Base-by-base conservation (phyloP, 2,888 invertebrate species). In the Clepsis dumicolana region DNA sequence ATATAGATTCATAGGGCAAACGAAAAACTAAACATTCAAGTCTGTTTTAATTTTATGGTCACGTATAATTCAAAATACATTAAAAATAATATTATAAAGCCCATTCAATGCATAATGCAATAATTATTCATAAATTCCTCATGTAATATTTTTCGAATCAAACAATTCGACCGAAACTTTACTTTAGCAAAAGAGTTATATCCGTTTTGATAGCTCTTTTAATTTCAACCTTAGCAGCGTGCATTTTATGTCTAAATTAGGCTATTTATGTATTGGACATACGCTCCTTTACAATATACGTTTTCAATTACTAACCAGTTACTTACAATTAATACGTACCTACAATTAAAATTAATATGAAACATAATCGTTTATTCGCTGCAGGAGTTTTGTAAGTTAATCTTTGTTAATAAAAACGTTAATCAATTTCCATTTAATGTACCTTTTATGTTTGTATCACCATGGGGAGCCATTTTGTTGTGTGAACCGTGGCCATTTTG, bases 331-430 rank as follows among this genome's bases (percentile, higher is more conserved):
- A 50, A 63, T 38, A 57, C 41, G 35, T 48, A 67, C 41, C 25
- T 48, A 67, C 50, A 29, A 67, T 63, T 56, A 67, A 56, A 62
- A 57, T 67, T 38, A 63, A 57, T 56, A 63, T 67, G 50, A 67
- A 63, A 16, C 24, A 21, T 63, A 27, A 67, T 63, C 62, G 56
- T 57, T 67, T 38, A 38, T 48, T 50, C 67, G 29, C 67, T 57
- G 62, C 54, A 57, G 67, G 67, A 67, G 38, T 62, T 38, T 57
- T 50, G 62, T 16, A 27, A 50, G 41, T 50, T 61, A 29, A 60
- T 61, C 54, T 60, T 61, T n/a, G 35, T 56, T 62, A 63, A 67
- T 67, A 62, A 62, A 56, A 48, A 54, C 48, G 48, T 66, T 54
- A 66, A 66, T 66, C 53, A 48, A 18, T 66, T 61, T 56, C n/a